A percentile compares a stretch with the other conserved stretches of the same genome.
Evolutionary conservation across 2,888 invertebrate genomes (phyloP).

Genomic region (Mellilla xanthometata): DNA sequence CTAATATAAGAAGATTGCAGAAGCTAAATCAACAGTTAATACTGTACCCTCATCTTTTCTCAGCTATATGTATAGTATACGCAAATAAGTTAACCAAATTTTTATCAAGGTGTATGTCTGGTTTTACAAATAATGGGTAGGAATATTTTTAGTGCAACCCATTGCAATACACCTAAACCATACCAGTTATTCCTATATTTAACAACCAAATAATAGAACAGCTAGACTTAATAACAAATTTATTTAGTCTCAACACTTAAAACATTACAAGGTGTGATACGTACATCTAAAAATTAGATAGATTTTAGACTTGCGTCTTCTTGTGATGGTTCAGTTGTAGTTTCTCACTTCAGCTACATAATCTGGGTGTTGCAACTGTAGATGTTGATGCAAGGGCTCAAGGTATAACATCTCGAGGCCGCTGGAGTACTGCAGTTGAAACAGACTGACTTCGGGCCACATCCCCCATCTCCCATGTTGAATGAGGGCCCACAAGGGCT

Average conservation of each 20-base stretch:
- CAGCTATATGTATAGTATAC: too few relatives aligned
- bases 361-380: conserved; percentile 76
- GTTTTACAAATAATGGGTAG: too few relatives aligned
- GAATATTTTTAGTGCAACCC: too few relatives aligned
- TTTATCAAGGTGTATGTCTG: too few relatives aligned
- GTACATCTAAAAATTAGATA: too few relatives aligned
- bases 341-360: conserved; percentile 40
- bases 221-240: conserved; percentile 2
- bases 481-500: conserved; percentile 23
- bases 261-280: background rate
- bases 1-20: too few relatives aligned
- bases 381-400: conserved; percentile 71
- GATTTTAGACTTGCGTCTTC: background rate
- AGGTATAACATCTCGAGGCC: conserved; percentile 44
- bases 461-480: conserved; percentile 7
- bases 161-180: too few relatives aligned
- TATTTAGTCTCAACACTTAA: conserved; percentile 24
- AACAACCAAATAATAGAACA: too few relatives aligned
- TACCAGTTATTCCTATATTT: too few relatives aligned
- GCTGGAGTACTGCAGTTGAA: conserved; percentile 46
- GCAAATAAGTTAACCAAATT: too few relatives aligned
- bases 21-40: too few relatives aligned
- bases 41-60: too few relatives aligned
- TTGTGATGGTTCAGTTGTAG: background rate
- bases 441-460: conserved; percentile 35